A percentile compares a stretch with the other conserved stretches of the same genome.
These are phyloP conservation scores for Busseola fusca DNA, from an alignment of 2,888 invertebrate genomes.

Conservation along the genomic window DNA sequence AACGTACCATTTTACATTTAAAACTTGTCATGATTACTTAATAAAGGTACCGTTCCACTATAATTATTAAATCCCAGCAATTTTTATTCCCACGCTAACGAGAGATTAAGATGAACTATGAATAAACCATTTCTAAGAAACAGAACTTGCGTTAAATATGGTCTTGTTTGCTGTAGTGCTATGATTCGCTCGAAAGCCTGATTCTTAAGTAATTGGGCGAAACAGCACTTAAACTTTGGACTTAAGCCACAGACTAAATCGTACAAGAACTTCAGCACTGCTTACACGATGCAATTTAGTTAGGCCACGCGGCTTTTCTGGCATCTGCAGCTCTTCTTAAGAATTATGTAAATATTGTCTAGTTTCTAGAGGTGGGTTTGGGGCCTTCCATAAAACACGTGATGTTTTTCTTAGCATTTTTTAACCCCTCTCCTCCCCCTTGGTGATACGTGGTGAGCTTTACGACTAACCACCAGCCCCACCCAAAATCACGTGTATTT, in stretches of 20 bases:
- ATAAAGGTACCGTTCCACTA: background rate
- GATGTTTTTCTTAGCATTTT: background rate
- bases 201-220: slow-evolving; percentile 57
- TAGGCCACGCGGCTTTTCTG: background rate
- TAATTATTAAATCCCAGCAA: background rate
- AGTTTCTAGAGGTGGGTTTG: background rate
- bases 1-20: too few relatives aligned
- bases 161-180: slow-evolving; percentile 45
- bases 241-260: background rate
- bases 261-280: background rate
- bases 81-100: slow-evolving; percentile 9
- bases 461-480: too few relatives aligned
- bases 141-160: slow-evolving; percentile 29
- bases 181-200: slow-evolving; percentile 45
- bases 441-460: too few relatives aligned
- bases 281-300: background rate
- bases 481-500: too few relatives aligned
- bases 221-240: slow-evolving; percentile 40
- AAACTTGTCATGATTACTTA: background rate
- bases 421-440: too few relatives aligned
- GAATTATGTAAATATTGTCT: background rate
- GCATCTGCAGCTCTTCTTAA: background rate
- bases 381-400: too few relatives aligned
- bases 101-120: slow-evolving; percentile 19
- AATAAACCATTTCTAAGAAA: slow-evolving; percentile 43